phyloP scores from a whole-genome alignment of 2,797 vertebrate genomes.

The Remorina albescens region DNA sequence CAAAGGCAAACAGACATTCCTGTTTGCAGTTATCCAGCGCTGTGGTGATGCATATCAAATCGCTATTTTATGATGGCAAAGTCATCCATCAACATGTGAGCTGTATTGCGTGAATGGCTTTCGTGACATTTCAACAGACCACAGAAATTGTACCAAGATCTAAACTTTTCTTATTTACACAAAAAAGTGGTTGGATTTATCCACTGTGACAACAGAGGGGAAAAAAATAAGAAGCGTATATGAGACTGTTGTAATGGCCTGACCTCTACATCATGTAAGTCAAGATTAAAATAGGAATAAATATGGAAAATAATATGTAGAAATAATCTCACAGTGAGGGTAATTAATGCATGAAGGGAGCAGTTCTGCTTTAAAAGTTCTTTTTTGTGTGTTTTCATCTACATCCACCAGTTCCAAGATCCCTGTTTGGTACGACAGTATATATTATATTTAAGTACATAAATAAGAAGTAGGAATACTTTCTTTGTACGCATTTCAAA shows the following conservation, averaged over 20 bases:
- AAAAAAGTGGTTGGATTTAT: not conserved
- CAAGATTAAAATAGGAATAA: conserved; percentile 63
- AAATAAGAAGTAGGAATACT: not conserved
- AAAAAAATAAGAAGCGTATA: not conserved
- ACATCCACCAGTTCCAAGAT: conserved; percentile 29
- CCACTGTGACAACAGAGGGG: too few relatives aligned
- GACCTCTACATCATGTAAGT: conserved; percentile 61
- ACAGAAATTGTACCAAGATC: not conserved
- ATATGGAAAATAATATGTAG: conserved; percentile 68
- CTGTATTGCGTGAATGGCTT: not conserved
- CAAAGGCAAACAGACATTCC: not conserved
- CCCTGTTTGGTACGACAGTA: not conserved
- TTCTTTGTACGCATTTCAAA: too few relatives aligned
- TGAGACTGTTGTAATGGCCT: conserved; percentile 27
- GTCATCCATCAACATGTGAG: not conserved
- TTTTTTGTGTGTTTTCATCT: conserved; percentile 24
- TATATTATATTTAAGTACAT: not conserved
- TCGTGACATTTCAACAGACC: not conserved
- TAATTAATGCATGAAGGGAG: conserved; percentile 65
- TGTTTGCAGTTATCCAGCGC: not conserved
- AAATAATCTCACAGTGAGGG: conserved; percentile 62
- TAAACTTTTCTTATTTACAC: not conserved
- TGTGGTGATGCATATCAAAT: conserved; percentile 1
- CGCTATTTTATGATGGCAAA: not conserved
- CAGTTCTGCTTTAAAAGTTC: conserved; percentile 42